These are phyloP conservation scores for Rhyacophila evoluta DNA, from an alignment of 2,888 invertebrate species.

Conservation along the genomic window DNA sequence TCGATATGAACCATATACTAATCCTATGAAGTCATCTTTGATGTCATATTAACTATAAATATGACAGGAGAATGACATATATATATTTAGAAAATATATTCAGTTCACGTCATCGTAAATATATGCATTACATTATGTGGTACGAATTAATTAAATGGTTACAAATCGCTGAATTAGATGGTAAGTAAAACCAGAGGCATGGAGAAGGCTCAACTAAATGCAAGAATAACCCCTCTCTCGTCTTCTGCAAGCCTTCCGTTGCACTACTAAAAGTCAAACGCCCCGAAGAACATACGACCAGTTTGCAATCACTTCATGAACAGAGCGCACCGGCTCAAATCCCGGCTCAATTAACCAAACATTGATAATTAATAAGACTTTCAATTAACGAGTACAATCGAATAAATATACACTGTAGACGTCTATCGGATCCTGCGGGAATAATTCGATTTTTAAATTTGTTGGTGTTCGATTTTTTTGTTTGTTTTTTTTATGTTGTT, in stretches of 20 bases:
- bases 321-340: conserved; percentile 24
- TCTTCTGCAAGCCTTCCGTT: conserved; percentile 1
- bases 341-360: background rate
- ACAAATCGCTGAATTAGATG: background rate
- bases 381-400: too few species aligned
- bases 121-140: too few species aligned
- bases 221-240: background rate
- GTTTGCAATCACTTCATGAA: conserved; percentile 22
- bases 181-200: background rate
- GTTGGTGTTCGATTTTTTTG: too few species aligned
- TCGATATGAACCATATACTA: too few species aligned
- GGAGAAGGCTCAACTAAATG: background rate
- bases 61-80: too few species aligned
- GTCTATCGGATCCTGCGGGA: background rate
- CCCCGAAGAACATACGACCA: background rate
- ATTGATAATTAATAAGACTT: background rate
- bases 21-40: too few species aligned
- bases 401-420: background rate
- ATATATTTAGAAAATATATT: too few species aligned
- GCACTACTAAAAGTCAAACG: conserved; percentile 24
- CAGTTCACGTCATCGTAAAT: too few species aligned
- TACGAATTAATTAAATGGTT: background rate
- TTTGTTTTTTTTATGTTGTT: too few species aligned
- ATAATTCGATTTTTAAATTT: background rate
- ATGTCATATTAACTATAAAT: too few species aligned